Conservation (phyloP, 1,140 invertebrate genomes). For the Pseudomyrmex dendroicus region DNA sequence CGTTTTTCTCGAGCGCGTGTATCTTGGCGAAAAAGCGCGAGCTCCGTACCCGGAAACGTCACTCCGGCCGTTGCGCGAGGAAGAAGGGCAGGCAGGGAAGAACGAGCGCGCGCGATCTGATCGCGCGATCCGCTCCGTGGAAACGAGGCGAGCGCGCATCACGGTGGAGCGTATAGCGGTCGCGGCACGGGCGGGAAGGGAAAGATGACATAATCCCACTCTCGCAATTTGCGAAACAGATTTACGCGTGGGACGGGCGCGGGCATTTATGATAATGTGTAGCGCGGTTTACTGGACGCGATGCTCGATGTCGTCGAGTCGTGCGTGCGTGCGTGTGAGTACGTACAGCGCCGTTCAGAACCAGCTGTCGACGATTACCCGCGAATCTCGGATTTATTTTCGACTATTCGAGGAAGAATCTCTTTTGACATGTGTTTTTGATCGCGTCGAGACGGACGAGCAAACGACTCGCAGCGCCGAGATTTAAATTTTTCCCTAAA, state of each 20-base stretch:
- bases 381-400: neutral
- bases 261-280: conserved; percentile 84
- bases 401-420: neutral
- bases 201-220: conserved; percentile 81
- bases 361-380: neutral
- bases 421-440: too few species aligned
- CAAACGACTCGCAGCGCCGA: too few species aligned
- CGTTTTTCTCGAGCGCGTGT: conserved; percentile 2
- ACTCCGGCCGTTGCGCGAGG: conserved; percentile 27
- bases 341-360: conserved; percentile 46
- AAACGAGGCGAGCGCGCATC: conserved; percentile 63
- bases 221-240: conserved; percentile 84
- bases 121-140: conserved; percentile 55
- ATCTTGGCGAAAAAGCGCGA: conserved; percentile 11
- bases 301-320: conserved; percentile 59
- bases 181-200: conserved; percentile 68
- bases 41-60: conserved; percentile 22
- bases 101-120: conserved; percentile 61
- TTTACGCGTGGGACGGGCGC: conserved; percentile 84
- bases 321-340: conserved; percentile 44
- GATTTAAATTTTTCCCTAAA: too few species aligned
- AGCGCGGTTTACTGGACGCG: conserved; percentile 76
- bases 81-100: conserved; percentile 59
- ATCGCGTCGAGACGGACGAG: too few species aligned
- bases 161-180: conserved; percentile 57